A percentile compares a stretch with the other conserved stretches of the same genome.
Evolutionary conservation across 2,888 invertebrate species (phyloP).

Genomic region (Oscheius sp.): DNA sequence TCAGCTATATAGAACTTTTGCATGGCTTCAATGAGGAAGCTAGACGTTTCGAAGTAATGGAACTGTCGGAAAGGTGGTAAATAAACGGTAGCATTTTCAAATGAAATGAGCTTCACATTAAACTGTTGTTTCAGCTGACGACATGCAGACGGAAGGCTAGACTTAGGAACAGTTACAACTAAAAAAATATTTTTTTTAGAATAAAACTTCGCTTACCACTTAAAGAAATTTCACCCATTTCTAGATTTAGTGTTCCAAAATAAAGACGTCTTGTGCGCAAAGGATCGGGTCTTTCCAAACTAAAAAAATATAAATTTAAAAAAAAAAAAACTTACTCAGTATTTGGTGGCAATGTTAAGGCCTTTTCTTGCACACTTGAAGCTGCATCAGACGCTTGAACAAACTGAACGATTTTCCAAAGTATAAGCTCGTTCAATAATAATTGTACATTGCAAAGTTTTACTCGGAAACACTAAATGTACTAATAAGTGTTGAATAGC

Average conservation of each 20-base stretch:
- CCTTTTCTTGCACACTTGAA: constrained; percentile 52
- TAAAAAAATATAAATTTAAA: constrained; percentile 4
- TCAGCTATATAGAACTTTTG: constrained; percentile 85
- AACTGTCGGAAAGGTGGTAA: constrained; percentile 83
- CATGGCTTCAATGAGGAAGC: constrained; percentile 83
- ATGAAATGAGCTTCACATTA: constrained; percentile 88
- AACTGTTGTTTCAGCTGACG: constrained; percentile 82
- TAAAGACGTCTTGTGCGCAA: constrained; percentile 79
- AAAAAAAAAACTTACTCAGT: constrained; percentile 41
- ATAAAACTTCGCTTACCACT: constrained; percentile 76
- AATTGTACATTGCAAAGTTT: constrained; percentile 84
- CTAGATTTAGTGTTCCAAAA: constrained; percentile 83
- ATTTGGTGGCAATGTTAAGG: constrained; percentile 58
- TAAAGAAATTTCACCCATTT: constrained; percentile 83
- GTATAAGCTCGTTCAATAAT: constrained; percentile 85
- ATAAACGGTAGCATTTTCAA: constrained; percentile 91
- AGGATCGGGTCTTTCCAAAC: constrained; percentile 55
- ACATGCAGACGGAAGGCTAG: constrained; percentile 78
- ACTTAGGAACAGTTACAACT: constrained; percentile 85
- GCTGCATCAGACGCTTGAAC: constrained; percentile 55
- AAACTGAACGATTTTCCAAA: constrained; percentile 78
- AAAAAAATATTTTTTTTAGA: constrained; percentile 75
- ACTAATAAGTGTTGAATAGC: constrained; percentile 29
- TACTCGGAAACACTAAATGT: constrained; percentile 80
- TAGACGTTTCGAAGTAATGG: constrained; percentile 90